These are phyloP conservation scores for Meloidogyne exigua DNA, from an alignment of 1,140 invertebrate genomes.

Conservation along the genomic window DNA sequence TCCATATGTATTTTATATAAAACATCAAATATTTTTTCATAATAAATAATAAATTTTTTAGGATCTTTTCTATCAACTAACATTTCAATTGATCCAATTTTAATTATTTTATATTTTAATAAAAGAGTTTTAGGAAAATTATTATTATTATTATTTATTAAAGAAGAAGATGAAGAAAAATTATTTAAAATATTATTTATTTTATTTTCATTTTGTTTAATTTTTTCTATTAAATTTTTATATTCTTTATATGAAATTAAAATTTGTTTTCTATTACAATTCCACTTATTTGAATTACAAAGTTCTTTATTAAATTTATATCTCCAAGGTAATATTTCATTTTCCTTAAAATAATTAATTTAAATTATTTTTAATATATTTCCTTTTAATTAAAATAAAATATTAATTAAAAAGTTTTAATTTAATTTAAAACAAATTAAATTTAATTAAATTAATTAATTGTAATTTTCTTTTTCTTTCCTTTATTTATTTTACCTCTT, in stretches of 20 bases:
- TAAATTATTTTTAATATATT: background rate
- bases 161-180: background rate
- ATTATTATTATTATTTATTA: background rate
- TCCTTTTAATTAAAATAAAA: no score
- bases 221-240: background rate
- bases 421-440: no score
- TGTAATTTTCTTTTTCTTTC: no score
- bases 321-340: background rate
- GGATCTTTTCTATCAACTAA: background rate
- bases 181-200: background rate
- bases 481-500: no score
- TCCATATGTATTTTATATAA: conserved; percentile 20
- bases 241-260: background rate
- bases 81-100: background rate
- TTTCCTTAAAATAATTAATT: background rate
- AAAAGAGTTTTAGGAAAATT: background rate
- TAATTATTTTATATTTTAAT: background rate
- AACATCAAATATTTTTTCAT: conserved; percentile 12
- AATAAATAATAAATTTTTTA: conserved; percentile 6
- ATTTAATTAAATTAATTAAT: no score
- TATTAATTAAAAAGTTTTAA: no score
- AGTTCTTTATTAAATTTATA: conserved; percentile 1
- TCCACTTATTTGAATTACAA: background rate
- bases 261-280: background rate
- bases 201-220: background rate